phyloP scores from a whole-genome alignment of 2,888 invertebrate species.

The Apamea epomidion region DNA sequence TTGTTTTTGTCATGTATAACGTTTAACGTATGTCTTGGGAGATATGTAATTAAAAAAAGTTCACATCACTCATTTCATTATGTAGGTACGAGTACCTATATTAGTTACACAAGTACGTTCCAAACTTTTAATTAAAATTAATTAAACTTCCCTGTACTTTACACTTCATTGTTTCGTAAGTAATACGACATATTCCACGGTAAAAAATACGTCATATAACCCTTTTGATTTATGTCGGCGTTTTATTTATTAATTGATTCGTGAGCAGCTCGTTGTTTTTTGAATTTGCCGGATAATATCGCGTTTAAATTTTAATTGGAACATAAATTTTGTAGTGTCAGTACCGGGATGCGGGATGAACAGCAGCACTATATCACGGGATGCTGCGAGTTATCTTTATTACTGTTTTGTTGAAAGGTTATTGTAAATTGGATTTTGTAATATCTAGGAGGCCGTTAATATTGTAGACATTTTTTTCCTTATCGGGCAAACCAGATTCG shows the following conservation, averaged over 20 bases:
- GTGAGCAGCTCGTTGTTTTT: conserved; percentile 65
- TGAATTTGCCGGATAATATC: conserved; percentile 70
- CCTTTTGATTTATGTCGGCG: conserved; percentile 67
- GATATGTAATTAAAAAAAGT: not conserved
- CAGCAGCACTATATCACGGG: conserved; percentile 56
- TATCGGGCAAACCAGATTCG: not conserved
- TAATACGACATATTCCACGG: conserved; percentile 37
- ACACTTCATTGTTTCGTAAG: conserved; percentile 39
- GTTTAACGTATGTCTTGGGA: not conserved
- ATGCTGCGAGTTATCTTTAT: conserved; percentile 61
- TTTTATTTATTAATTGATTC: conserved; percentile 74
- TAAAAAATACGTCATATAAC: conserved; percentile 58
- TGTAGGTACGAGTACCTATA: not conserved
- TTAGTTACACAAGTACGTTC: not conserved
- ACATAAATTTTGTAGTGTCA: conserved; percentile 71
- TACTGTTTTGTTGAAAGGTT: conserved; percentile 63
- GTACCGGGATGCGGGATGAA: conserved; percentile 49
- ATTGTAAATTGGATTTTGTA: conserved; percentile 62
- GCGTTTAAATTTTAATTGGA: conserved; percentile 73
- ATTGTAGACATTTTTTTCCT: conserved; percentile 21
- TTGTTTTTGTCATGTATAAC: not conserved
- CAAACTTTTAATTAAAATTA: conserved; percentile 30
- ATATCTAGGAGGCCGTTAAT: conserved; percentile 26
- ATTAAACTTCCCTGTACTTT: conserved; percentile 52
- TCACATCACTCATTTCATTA: not conserved